Conservation (phyloP, 2,113 vertebrate genomes). For the Pomatorhinus ruficollis region DNA sequence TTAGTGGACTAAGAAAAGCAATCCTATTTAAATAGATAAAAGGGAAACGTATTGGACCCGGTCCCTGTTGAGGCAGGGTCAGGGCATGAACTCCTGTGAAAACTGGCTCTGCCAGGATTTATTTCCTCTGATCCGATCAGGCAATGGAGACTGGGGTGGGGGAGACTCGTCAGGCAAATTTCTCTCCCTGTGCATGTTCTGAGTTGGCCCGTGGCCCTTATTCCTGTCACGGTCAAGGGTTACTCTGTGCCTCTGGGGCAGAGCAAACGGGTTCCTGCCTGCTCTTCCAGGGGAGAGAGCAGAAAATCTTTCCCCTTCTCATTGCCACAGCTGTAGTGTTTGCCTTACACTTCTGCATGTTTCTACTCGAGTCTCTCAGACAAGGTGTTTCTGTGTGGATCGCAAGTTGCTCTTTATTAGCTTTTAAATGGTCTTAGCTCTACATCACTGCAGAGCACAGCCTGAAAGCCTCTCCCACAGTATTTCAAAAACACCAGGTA, state of each 20-base stretch:
- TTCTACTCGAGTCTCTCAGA: neutral
- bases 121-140: neutral
- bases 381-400: neutral
- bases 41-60: neutral
- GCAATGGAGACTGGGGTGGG: neutral
- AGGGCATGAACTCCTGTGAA: constrained; percentile 22
- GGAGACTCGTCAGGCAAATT: neutral
- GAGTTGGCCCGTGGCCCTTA: neutral
- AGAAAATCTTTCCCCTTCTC: neutral
- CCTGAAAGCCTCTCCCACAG: neutral
- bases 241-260: neutral
- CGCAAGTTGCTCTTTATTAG: neutral
- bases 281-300: neutral
- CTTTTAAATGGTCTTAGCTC: neutral
- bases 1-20: neutral
- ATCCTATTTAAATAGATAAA: neutral
- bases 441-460: neutral
- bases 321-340: neutral
- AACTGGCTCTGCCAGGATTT: constrained; percentile 17
- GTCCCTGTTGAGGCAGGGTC: neutral
- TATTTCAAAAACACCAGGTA: neutral
- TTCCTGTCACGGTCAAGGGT: neutral
- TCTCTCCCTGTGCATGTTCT: neutral
- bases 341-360: neutral
- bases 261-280: neutral